Base-by-base conservation (phyloP, 2,797 vertebrate genomes). In the Chaetodon trifasciatus region DNA sequence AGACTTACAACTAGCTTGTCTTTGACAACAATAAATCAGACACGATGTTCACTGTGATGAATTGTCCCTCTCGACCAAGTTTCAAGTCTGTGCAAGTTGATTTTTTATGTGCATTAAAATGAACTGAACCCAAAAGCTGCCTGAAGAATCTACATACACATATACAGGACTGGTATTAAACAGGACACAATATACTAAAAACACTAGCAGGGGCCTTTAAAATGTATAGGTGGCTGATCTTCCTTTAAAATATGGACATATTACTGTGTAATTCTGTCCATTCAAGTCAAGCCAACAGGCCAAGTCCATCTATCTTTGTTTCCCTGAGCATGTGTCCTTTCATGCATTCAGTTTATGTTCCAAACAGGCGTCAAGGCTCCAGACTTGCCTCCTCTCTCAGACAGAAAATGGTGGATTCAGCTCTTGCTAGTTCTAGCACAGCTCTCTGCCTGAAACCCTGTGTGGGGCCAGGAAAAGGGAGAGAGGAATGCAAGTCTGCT, bases 391-490 rank as follows among this genome's bases (percentile, higher is more conserved):
- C 60, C 8, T n/a, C 70, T 44, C 63, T 50, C 55, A 40, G 28
- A 67, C 56, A 61, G 62, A 78, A 83, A 80, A 74, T 70, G 65
- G 64, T 58, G 70, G 69, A 76, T 81, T 81, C 50, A 24, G 67
- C 53, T 81, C 62, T 75, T 67, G 76, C 79, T 71, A 46, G 74
- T 65, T 79, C 68, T 73, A 46, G 57, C 13, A 64, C 40, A 80
- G 62, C 81, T 70, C 87, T 82, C 76, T 55, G 86, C 78, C 55
- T 12, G 47, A 82, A 89, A 83, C 86, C 89, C 77, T 84, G 88
- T 89, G 91, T 93, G 93, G 90, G 93, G 93, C 93, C 94, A 84
- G 79, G 76, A 83, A 91, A 89, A 92, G 90, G 92, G 94, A 91
- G 90, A 85, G 90, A 91, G 92, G 92, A 93, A 93, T 93, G 92